These are phyloP conservation scores for Balaenoptera acutorostrata DNA, from an alignment of 2,113 vertebrate genomes.

Conservation along the genomic window DNA sequence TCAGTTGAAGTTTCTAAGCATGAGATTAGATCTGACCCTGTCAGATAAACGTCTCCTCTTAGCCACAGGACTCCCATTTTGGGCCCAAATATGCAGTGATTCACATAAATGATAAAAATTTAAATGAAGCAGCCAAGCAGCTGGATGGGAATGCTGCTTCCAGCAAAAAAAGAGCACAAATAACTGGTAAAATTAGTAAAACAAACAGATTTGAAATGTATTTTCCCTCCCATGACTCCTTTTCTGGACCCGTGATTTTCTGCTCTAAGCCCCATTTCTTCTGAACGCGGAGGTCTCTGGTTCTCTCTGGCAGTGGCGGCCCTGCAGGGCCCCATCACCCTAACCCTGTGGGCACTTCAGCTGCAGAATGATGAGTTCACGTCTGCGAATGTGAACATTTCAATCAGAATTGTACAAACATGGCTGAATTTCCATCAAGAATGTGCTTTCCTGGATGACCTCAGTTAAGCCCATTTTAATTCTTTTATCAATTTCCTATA, in stretches of 20 bases:
- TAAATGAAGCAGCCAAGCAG: conserved; percentile 13
- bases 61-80: conserved; percentile 7
- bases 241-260: neutral
- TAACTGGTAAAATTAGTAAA: conserved; percentile 25
- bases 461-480: neutral
- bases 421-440: neutral
- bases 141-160: neutral
- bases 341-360: neutral
- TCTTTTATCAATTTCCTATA: neutral
- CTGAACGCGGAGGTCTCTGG: neutral
- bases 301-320: neutral
- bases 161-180: neutral
- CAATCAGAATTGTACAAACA: neutral
- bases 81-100: neutral
- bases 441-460: neutral
- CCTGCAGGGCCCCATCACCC: rapidly evolving
- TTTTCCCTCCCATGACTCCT: neutral
- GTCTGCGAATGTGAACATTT: neutral
- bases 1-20: conserved; percentile 23
- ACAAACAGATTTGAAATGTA: neutral
- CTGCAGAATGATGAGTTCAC: neutral
- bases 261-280: neutral
- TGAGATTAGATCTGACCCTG: conserved; percentile 33
- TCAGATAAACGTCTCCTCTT: neutral
- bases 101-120: neutral